Percentiles rank a stretch among this genome's conserved stretches.
These are phyloP conservation scores for Muraenolepis orangiensis DNA, from an alignment of 2,797 vertebrate genomes.

Conservation along the genomic window DNA sequence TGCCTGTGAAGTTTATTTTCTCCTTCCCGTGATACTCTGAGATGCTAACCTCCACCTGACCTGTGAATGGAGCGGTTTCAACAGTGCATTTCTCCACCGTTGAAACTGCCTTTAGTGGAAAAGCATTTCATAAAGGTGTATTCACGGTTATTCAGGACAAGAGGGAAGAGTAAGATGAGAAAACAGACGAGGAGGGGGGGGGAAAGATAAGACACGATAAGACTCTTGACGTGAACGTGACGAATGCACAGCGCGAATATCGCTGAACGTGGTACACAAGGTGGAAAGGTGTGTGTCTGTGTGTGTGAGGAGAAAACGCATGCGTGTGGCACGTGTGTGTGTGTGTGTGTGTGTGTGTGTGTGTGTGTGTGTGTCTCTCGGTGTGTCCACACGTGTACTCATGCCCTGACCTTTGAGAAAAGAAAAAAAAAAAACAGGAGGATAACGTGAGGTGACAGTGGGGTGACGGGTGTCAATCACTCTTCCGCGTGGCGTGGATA, in stretches of 20 bases:
- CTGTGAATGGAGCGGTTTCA: neutral
- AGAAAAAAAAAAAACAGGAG: slow-evolving; percentile 20
- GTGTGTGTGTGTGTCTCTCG: slow-evolving; percentile 2
- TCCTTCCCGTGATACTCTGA: too few species aligned
- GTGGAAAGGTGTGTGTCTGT: slow-evolving; percentile 6
- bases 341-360: slow-evolving; percentile 11
- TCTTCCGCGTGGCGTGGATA: slow-evolving; percentile 41
- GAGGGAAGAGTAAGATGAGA: neutral
- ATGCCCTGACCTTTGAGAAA: slow-evolving; percentile 58
- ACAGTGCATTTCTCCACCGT: neutral
- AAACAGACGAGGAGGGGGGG: neutral
- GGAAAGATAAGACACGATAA: neutral
- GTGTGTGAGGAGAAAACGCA: slow-evolving; percentile 21
- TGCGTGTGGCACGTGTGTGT: neutral
- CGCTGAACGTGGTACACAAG: neutral
- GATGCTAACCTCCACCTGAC: neutral
- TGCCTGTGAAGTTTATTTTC: too few species aligned
- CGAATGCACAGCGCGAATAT: neutral
- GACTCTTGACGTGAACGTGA: neutral
- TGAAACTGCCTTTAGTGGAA: neutral
- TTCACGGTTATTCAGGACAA: neutral
- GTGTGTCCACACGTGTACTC: slow-evolving; percentile 56
- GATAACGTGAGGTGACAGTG: slow-evolving; percentile 58
- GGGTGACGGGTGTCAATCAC: slow-evolving; percentile 64
- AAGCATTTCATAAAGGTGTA: neutral